Conservation (phyloP, 1,140 invertebrate genomes). For the Galendromus occidentalis region DNA sequence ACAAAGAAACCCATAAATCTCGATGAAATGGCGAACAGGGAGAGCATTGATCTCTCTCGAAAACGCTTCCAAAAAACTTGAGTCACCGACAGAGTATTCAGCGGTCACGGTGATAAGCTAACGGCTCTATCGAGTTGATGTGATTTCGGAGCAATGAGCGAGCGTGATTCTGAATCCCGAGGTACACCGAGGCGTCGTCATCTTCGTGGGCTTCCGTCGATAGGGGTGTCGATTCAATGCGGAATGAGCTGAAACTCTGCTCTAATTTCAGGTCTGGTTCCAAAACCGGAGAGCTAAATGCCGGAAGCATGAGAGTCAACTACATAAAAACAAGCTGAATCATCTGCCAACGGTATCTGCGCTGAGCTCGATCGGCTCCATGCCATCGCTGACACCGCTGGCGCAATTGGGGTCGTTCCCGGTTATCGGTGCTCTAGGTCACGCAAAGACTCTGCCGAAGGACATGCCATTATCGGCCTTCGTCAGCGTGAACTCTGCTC, state of each 20-base stretch:
- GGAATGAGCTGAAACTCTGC: conserved; percentile 17
- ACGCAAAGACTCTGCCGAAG: not conserved
- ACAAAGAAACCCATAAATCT: too few relatives aligned
- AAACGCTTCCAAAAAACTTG: too few relatives aligned
- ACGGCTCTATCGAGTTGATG: too few relatives aligned
- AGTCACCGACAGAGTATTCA: too few relatives aligned
- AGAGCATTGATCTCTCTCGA: too few relatives aligned
- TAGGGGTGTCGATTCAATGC: too few relatives aligned
- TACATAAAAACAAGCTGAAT: conserved; percentile 57
- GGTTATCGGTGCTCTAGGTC: not conserved
- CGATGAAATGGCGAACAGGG: too few relatives aligned
- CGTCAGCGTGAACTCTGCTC: not conserved
- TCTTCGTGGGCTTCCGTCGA: too few relatives aligned
- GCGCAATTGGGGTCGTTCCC: not conserved
- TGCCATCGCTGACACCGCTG: not conserved
- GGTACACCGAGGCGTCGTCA: too few relatives aligned
- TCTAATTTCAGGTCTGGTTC: conserved; percentile 64
- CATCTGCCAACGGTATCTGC: not conserved
- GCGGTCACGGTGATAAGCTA: too few relatives aligned
- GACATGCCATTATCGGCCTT: not conserved
- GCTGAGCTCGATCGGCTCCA: not conserved
- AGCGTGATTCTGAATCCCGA: too few relatives aligned
- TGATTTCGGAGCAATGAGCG: too few relatives aligned
- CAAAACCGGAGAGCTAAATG: conserved; percentile 87
- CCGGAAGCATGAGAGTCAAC: conserved; percentile 83